These are phyloP conservation scores for Clarias gariepinus DNA, from an alignment of 2,113 vertebrate species.

Conservation along the genomic window DNA sequence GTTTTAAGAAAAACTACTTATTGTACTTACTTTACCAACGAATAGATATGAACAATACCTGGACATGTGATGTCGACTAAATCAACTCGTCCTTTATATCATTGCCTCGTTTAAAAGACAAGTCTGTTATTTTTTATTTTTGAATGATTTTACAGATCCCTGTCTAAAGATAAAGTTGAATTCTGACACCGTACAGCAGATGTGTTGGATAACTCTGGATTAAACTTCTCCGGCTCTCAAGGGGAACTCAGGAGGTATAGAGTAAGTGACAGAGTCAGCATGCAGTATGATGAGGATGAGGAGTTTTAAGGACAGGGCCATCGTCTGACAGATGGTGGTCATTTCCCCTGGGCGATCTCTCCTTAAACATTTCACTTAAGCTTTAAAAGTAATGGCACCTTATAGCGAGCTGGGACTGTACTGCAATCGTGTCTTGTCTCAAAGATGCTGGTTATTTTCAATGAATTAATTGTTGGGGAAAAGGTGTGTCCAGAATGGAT, in stretches of 20 bases:
- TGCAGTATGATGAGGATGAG: not conserved
- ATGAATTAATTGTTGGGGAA: not conserved
- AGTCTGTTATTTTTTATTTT: not conserved
- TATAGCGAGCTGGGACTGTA: not conserved
- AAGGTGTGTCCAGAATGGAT: not conserved
- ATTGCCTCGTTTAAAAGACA: not conserved
- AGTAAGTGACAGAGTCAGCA: not conserved
- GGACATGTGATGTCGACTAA: not conserved
- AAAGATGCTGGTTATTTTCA: not conserved
- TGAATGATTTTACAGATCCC: not conserved
- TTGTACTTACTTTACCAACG: too few species aligned
- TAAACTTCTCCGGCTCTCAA: not conserved
- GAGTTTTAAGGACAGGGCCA: not conserved
- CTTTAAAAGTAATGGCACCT: constrained; percentile 7
- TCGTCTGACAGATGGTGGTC: constrained; percentile 5
- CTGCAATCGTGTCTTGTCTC: not conserved
- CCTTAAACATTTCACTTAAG: not conserved
- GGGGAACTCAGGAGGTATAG: not conserved
- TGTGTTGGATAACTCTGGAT: not conserved
- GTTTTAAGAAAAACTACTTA: too few species aligned
- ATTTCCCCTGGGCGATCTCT: not conserved
- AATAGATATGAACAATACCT: too few species aligned
- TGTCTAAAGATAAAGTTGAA: too few species aligned
- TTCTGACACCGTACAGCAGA: not conserved
- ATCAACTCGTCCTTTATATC: not conserved